Evolutionary conservation across 2,113 vertebrate species (phyloP), one percentile per base, ranked within the genome.

Genomic region (Heptranchias perlo): DNA sequence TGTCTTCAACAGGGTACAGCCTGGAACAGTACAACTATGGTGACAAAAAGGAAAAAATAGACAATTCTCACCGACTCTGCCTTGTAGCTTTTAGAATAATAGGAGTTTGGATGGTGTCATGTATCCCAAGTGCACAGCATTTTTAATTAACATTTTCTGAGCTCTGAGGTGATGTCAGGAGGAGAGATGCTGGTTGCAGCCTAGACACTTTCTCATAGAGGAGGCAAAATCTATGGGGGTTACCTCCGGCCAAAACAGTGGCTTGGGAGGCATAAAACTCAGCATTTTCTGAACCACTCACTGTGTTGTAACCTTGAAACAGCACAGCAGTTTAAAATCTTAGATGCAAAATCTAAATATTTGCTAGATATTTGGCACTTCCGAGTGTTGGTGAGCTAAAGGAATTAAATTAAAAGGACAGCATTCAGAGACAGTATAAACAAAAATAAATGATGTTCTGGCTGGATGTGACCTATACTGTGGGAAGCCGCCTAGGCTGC

Each of bases 331-430:
- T 28, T 54, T 25, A 58, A 52, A 47, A 87, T 25, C n/a, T 87
- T 87, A 47, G 84, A 28, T 8, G 31, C 25, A 58, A 28, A 58
- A 52, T 89, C 49, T 31, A 89, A 89, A 89, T 89, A 89, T 89
- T 89, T 54, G 52, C 86, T 54, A 35, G 23, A 11, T 54, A 54
- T 54, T 8, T 89, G 86, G 25, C 49, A 35, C 49, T 54, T 89
- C 23, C 0, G 86, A 3, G 3, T 54, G 49, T 89, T 89, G 28
- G 86, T 49, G 58, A 54, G 49, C 0, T 14, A 25, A 28, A 54
- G 86, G 10, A 89, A 31, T 89, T 54, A 52, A 89, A 35, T 89
- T 89, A 89, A 89, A 89, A 89, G 25, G 86, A 89, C 86, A 35
- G 25, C 49, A 89, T 89, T 89, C 86, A 89, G 49, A 35, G 58